phyloP scores from a whole-genome alignment of 2,797 vertebrate species.

The Ammospiza maritima region DNA sequence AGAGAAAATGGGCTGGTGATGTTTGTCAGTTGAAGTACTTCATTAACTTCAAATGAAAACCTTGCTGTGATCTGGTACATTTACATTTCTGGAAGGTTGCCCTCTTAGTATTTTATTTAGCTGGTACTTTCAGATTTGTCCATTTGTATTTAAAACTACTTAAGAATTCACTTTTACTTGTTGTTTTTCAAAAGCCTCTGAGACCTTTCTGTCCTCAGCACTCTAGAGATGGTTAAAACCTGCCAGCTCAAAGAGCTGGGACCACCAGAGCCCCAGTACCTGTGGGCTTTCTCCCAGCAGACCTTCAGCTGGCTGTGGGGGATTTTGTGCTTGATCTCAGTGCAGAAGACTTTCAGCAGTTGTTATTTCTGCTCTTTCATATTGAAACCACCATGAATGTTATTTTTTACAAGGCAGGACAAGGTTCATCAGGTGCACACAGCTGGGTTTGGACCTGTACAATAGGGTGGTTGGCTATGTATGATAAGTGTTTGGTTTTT shows the following conservation, averaged over 20 bases:
- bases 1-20: background rate
- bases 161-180: background rate
- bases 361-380: background rate
- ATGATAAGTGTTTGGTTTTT: background rate
- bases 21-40: background rate
- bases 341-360: background rate
- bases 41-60: constrained; percentile 1
- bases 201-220: background rate
- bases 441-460: background rate
- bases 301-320: background rate
- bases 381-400: background rate
- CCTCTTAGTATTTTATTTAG: background rate
- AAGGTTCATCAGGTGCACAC: background rate
- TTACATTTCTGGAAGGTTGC: background rate
- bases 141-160: background rate
- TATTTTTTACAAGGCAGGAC: background rate
- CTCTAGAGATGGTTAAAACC: background rate
- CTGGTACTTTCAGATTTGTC: background rate
- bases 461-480: background rate
- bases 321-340: background rate
- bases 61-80: background rate
- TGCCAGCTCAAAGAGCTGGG: background rate
- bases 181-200: background rate
- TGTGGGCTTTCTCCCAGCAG: background rate
- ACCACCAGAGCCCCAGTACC: background rate